A percentile compares a stretch with the other conserved stretches of the same genome.
These are phyloP conservation scores for Fulica atra DNA, from an alignment of 2,113 vertebrate genomes.

Conservation along the genomic window DNA sequence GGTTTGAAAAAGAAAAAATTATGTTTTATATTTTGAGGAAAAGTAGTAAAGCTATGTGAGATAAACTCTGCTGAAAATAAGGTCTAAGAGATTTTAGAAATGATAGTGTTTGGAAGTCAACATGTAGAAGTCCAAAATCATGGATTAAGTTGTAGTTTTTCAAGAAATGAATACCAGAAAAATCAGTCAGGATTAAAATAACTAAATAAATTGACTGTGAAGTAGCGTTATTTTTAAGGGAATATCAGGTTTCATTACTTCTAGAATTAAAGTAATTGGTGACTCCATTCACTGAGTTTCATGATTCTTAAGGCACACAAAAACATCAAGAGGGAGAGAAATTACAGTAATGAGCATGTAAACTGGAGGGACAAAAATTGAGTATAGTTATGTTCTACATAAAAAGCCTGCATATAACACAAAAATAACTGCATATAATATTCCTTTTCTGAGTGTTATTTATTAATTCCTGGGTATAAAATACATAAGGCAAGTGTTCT, in stretches of 20 bases:
- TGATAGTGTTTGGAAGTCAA: background rate
- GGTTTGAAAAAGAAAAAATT: background rate
- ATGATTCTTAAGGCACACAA: background rate
- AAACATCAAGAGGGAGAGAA: background rate
- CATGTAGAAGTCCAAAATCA: background rate
- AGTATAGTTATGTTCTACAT: background rate
- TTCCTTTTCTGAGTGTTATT: background rate
- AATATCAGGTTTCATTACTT: background rate
- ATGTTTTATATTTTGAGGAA: background rate
- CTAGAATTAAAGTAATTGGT: background rate
- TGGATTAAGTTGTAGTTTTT: background rate
- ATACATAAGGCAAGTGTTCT: background rate
- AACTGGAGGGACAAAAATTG: background rate
- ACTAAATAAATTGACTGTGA: background rate
- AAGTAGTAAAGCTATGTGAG: background rate
- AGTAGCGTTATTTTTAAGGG: background rate
- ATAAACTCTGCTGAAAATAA: background rate
- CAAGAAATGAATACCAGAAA: background rate
- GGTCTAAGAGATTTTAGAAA: background rate
- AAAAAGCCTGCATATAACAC: background rate
- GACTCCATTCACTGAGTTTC: background rate
- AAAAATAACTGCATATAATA: background rate
- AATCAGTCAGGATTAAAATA: background rate
- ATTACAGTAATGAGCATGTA: background rate
- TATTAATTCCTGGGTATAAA: background rate